Percentiles rank a stretch among this genome's conserved stretches.
Evolutionary conservation across 1,140 invertebrate species (phyloP).

Genomic region (Phymorhynchus buccinoides): DNA sequence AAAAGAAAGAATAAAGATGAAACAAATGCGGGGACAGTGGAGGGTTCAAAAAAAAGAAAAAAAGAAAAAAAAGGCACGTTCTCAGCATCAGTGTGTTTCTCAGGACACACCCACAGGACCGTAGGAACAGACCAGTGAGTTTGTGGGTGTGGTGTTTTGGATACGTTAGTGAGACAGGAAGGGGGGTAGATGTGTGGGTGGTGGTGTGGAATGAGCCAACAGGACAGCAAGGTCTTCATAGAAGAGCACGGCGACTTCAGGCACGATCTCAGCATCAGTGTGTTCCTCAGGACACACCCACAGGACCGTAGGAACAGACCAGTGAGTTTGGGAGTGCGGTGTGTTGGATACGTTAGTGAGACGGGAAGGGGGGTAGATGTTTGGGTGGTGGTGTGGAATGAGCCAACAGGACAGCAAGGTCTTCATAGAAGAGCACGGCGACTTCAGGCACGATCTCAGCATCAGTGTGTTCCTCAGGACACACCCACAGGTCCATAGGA

Average conservation of each 20-base stretch:
- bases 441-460: neutral
- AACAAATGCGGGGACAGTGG: no score
- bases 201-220: no score
- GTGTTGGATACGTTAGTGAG: no score
- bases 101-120: neutral
- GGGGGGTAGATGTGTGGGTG: no score
- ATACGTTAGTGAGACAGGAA: no score
- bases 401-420: neutral
- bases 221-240: constrained; percentile 13
- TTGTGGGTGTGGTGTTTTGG: no score
- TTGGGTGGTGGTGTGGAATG: no score
- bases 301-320: neutral
- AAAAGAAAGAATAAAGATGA: no score
- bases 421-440: constrained; percentile 24
- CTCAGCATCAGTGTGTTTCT: neutral
- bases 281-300: neutral
- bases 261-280: neutral
- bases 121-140: neutral
- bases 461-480: neutral
- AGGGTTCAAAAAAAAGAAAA: no score
- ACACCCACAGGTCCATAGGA: neutral
- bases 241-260: constrained; percentile 10
- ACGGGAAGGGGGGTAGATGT: no score
- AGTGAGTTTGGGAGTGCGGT: neutral
- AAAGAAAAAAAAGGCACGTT: no score